Percentiles rank a stretch among this genome's conserved stretches.
Conservation (phyloP, 2,113 vertebrate genomes). For the Laterallus jamaicensis region DNA sequence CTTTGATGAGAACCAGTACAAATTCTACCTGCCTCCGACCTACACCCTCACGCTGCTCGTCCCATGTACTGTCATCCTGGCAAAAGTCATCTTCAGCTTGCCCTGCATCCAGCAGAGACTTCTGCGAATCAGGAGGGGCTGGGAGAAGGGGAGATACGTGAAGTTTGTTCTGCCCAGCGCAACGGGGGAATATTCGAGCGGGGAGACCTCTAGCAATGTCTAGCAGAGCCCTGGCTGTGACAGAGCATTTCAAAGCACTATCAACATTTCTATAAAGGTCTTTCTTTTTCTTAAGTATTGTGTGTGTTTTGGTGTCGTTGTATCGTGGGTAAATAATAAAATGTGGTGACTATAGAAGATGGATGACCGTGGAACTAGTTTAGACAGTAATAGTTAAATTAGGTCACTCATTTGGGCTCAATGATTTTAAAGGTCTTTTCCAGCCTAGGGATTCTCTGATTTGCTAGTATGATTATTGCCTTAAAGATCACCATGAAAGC, state of each 20-base stretch:
- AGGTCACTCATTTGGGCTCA: neutral
- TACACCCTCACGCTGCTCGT: conserved; percentile 85
- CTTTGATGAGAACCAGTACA: conserved; percentile 82
- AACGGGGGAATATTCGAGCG: neutral
- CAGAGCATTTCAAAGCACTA: conserved; percentile 30
- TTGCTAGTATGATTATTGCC: conserved; percentile 27
- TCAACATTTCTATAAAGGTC: neutral
- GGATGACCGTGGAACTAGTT: neutral
- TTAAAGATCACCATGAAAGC: conserved; percentile 45
- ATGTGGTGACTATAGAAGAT: neutral
- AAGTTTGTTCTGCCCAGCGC: conserved; percentile 65
- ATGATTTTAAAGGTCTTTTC: no score
- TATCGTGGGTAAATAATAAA: conserved; percentile 13
- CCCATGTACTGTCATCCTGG: conserved; percentile 81
- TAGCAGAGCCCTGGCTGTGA: neutral
- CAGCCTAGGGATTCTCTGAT: no score
- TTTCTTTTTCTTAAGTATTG: conserved; percentile 12
- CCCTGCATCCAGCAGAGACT: conserved; percentile 84
- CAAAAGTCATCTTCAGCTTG: conserved; percentile 77
- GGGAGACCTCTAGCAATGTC: conserved; percentile 68
- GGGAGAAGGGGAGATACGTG: conserved; percentile 78
- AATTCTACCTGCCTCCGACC: conserved; percentile 89
- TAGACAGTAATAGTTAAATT: conserved; percentile 19
- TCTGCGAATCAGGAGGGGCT: conserved; percentile 86
- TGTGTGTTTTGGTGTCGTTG: conserved; percentile 6